Percentiles rank a stretch among this genome's conserved stretches.
These are phyloP conservation scores for Lophochroa leadbeateri DNA, from an alignment of 2,113 vertebrate genomes.

Conservation along the genomic window DNA sequence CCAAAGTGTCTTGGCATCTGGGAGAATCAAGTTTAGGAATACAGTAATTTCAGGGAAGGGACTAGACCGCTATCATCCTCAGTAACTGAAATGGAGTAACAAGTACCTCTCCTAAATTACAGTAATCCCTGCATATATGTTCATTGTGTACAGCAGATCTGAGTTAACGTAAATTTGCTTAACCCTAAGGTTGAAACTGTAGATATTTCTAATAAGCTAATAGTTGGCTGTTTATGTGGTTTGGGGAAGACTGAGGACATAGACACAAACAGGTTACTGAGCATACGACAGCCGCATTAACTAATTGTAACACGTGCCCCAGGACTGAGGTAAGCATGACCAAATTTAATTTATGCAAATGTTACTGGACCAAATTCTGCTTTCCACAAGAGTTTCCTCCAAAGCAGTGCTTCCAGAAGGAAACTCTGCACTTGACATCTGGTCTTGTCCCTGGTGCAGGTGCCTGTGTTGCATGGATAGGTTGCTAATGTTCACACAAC, in stretches of 20 bases:
- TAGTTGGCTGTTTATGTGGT: background rate
- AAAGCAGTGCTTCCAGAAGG: background rate
- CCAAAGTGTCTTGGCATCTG: background rate
- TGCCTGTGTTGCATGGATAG: background rate
- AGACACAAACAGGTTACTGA: background rate
- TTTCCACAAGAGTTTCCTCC: background rate
- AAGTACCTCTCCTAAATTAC: background rate
- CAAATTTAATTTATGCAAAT: background rate
- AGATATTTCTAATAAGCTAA: background rate
- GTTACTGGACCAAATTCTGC: background rate
- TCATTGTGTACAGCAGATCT: background rate
- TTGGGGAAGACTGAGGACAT: background rate
- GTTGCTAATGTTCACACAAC: background rate
- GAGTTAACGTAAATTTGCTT: background rate
- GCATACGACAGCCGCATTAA: background rate
- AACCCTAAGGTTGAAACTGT: background rate
- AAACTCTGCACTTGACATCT: background rate
- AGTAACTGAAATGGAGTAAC: background rate
- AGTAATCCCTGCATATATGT: background rate
- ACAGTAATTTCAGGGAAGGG: background rate
- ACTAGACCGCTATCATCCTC: background rate
- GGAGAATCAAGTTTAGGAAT: background rate
- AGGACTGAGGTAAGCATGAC: background rate
- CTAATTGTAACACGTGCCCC: background rate
- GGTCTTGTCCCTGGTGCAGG: background rate